Evolutionary conservation across 2,888 invertebrate species (phyloP).

Genomic region (Thymelicus lineola): DNA sequence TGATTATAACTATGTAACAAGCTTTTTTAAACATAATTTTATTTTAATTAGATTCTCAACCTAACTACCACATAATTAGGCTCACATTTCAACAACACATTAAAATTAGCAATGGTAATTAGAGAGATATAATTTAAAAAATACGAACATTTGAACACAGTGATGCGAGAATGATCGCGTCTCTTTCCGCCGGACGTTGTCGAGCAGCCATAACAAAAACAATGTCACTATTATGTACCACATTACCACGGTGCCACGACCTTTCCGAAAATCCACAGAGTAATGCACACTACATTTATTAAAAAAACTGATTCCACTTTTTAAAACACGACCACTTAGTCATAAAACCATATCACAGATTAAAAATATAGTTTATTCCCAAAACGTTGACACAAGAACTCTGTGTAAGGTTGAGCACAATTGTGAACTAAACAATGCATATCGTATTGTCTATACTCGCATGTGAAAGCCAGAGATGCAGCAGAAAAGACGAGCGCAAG

Average conservation of each 20-base stretch:
- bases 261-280: slow-evolving; percentile 52
- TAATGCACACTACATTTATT: slow-evolving; percentile 41
- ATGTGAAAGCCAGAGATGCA: slow-evolving; percentile 60
- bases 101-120: slow-evolving; percentile 11
- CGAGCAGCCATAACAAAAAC: slow-evolving; percentile 78
- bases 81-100: slow-evolving; percentile 10
- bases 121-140: slow-evolving; percentile 37
- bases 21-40: too few species aligned
- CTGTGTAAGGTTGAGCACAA: slow-evolving; percentile 22
- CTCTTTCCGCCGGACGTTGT: slow-evolving; percentile 73
- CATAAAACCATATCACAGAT: slow-evolving; percentile 22
- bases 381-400: slow-evolving; percentile 33
- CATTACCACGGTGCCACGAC: slow-evolving; percentile 59
- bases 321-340: not conserved
- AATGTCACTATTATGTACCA: slow-evolving; percentile 74
- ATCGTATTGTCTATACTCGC: slow-evolving; percentile 52
- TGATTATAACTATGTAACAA: too few species aligned
- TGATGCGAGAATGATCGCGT: slow-evolving; percentile 62
- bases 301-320: slow-evolving; percentile 26
- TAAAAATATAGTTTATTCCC: slow-evolving; percentile 23
- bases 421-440: slow-evolving; percentile 46
- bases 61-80: not conserved
- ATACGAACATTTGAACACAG: slow-evolving; percentile 76
- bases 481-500: slow-evolving; percentile 52
- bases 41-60: not conserved